Conservation (phyloP, 2,113 vertebrate genomes). For the Numenius arquata region DNA sequence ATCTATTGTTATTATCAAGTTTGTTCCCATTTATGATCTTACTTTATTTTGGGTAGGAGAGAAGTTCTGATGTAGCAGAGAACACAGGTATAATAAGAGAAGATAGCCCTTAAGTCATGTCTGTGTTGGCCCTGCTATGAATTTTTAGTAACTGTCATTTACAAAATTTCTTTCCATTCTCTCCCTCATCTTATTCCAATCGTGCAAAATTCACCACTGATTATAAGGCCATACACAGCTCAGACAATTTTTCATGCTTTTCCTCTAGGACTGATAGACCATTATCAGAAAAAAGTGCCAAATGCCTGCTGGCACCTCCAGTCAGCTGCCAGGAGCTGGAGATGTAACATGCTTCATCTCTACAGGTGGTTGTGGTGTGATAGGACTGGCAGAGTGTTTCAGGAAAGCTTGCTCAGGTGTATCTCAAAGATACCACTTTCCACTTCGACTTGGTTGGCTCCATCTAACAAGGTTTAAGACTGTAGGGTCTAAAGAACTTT, state of each 20-base stretch:
- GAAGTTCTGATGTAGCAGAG: not conserved
- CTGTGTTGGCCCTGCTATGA: not conserved
- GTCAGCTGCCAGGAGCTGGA: not conserved
- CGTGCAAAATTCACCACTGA: not conserved
- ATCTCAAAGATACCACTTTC: not conserved
- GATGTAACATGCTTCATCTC: not conserved
- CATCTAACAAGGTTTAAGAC: not conserved
- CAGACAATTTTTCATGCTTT: not conserved
- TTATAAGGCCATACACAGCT: not conserved
- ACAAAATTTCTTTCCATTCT: not conserved
- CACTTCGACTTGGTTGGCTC: not conserved
- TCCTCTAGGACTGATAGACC: not conserved
- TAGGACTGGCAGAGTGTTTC: not conserved
- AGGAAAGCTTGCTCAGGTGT: not conserved
- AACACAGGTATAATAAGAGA: not conserved
- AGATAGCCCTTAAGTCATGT: not conserved
- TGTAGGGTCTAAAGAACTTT: not conserved
- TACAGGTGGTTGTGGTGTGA: accelerated
- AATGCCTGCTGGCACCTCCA: not conserved
- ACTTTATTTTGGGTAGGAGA: not conserved
- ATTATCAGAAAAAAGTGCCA: not conserved
- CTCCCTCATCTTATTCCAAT: not conserved
- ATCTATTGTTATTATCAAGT: not conserved
- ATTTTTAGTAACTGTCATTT: not conserved
- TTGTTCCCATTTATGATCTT: not conserved